A percentile compares a stretch with the other conserved stretches of the same genome.
These are phyloP conservation scores for Subacronicta megacephala DNA, from an alignment of 2,888 invertebrate genomes.

Conservation along the genomic window DNA sequence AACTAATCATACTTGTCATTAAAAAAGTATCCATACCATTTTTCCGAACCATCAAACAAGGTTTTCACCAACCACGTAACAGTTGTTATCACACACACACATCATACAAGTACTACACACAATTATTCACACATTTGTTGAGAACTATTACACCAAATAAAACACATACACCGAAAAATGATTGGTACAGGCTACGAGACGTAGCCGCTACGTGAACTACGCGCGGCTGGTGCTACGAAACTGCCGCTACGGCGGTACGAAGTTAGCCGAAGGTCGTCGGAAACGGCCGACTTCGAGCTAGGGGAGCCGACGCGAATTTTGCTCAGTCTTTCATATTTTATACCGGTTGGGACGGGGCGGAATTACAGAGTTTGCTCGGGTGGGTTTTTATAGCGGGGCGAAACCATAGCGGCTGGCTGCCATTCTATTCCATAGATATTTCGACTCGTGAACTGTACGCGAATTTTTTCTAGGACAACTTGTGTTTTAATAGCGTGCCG, in stretches of 20 bases:
- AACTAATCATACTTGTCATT: slow-evolving; percentile 67
- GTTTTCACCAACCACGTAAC: slow-evolving; percentile 59
- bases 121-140: slow-evolving; percentile 62
- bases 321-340: slow-evolving; percentile 89
- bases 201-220: slow-evolving; percentile 69
- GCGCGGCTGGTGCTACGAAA: slow-evolving; percentile 71
- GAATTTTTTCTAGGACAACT: slow-evolving; percentile 75
- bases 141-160: slow-evolving; percentile 66
- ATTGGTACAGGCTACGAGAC: slow-evolving; percentile 53
- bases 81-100: slow-evolving; percentile 74
- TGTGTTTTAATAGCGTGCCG: slow-evolving; percentile 81
- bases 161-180: slow-evolving; percentile 76
- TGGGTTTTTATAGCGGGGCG: slow-evolving; percentile 84
- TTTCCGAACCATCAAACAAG: slow-evolving; percentile 80
- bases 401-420: slow-evolving; percentile 76
- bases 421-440: slow-evolving; percentile 81
- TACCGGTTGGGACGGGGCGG: slow-evolving; percentile 83
- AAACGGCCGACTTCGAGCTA: slow-evolving; percentile 69
- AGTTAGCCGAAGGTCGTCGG: slow-evolving; percentile 69
- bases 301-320: slow-evolving; percentile 78
- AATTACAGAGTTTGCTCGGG: slow-evolving; percentile 87
- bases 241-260: slow-evolving; percentile 86
- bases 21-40: slow-evolving; percentile 81
- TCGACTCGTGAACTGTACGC: slow-evolving; percentile 71
- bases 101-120: slow-evolving; percentile 70